phyloP scores from a whole-genome alignment of 2,888 invertebrate genomes.

The Steromphala cineraria region DNA sequence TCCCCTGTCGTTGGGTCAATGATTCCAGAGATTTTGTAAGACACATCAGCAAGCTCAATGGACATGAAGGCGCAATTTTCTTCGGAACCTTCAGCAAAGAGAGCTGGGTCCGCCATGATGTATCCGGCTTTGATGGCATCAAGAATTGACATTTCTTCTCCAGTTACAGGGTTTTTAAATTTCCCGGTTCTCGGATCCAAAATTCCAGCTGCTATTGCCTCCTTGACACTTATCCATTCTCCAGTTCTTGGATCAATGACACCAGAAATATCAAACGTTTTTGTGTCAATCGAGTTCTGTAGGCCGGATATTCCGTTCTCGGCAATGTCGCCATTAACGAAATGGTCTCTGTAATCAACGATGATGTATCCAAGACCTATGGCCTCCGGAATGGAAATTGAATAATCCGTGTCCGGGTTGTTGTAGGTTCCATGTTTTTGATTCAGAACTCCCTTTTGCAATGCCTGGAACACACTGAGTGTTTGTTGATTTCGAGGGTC shows the following conservation, averaged over 20 bases:
- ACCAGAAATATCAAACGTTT: constrained; percentile 58
- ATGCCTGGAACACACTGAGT: constrained; percentile 69
- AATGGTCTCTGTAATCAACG: constrained; percentile 59
- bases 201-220: constrained; percentile 85
- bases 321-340: constrained; percentile 46
- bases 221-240: constrained; percentile 81
- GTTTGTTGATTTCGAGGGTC: constrained; percentile 66
- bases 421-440: constrained; percentile 66
- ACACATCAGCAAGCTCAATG: constrained; percentile 60
- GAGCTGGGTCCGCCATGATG: constrained; percentile 75
- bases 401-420: constrained; percentile 64
- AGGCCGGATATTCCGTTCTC: constrained; percentile 44
- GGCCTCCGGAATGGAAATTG: constrained; percentile 72
- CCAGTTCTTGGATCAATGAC: constrained; percentile 69
- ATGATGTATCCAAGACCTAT: constrained; percentile 68
- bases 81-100: constrained; percentile 42
- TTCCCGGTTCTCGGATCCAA: constrained; percentile 84
- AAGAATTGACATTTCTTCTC: constrained; percentile 79
- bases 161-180: constrained; percentile 75
- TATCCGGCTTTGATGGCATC: constrained; percentile 85
- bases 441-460: constrained; percentile 67
- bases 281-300: constrained; percentile 55
- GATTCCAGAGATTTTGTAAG: constrained; percentile 56
- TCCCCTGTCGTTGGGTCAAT: constrained; percentile 62
- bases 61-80: constrained; percentile 58